These are phyloP conservation scores for Rhipidura dahli DNA, from an alignment of 2,113 vertebrate genomes.

Conservation along the genomic window DNA sequence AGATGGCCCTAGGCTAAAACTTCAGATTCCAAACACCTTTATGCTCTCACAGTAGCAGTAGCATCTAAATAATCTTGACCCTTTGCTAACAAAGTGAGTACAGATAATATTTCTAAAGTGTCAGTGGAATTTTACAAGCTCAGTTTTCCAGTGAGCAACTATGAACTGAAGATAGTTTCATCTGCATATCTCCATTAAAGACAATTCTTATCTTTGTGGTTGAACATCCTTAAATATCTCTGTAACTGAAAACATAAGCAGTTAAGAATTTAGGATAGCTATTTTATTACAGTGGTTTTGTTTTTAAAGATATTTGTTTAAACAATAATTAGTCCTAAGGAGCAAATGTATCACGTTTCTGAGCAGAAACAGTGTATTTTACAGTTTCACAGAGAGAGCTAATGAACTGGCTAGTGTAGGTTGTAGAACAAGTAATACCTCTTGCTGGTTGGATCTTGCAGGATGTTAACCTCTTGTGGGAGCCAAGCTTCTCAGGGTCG, in stretches of 20 bases:
- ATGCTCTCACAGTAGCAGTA: background rate
- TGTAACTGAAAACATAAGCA: background rate
- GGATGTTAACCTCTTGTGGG: background rate
- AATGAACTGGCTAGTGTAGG: background rate
- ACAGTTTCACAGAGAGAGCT: background rate
- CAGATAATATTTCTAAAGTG: background rate
- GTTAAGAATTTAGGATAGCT: background rate
- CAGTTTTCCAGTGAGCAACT: background rate
- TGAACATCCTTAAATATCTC: background rate
- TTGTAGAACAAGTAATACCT: slow-evolving; percentile 8
- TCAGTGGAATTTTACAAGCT: background rate
- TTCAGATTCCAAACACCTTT: background rate
- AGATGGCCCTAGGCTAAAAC: background rate
- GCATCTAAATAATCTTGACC: background rate
- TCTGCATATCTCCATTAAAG: background rate
- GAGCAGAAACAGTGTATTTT: background rate
- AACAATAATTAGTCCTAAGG: background rate
- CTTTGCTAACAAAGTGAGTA: background rate
- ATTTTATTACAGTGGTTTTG: background rate
- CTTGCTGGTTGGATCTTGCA: slow-evolving; percentile 1
- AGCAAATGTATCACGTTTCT: background rate
- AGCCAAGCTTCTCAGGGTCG: background rate
- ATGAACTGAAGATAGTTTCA: background rate
- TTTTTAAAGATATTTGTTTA: background rate
- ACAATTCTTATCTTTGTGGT: background rate